Base-by-base conservation (phyloP, 2,797 vertebrate species). In the Danio aesculapii region DNA sequence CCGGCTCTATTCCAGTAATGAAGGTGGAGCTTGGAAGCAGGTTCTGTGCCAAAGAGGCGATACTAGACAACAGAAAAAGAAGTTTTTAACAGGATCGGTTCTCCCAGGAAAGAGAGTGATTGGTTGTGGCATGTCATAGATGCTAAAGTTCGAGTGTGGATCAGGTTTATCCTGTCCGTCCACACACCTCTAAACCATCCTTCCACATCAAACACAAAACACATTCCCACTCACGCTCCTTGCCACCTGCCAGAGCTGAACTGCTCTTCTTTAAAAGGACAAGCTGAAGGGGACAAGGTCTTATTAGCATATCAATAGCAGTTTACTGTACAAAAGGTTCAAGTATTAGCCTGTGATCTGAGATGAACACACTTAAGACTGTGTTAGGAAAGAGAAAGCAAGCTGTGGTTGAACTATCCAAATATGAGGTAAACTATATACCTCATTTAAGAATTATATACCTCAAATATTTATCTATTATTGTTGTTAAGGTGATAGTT, bases 131-230 rank as follows among this genome's bases (percentile, higher is more conserved):
- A 89, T 89, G 77, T 86, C 88, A 86, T 85, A 90, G 86, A 76
- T 59, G 81, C 49, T 84, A 73, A 81, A 83, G 83, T 83, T 63
- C 75, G 74, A 87, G 83, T 52, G 0, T 43, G 82, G 84, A 93
- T 92, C 92, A 90, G 92, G 91, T 94, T 94, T 94, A 94, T 93
- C 92, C 91, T 91, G 93, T 93, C 89, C 84, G 86, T 89, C 90
- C 72, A 78, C 78, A 67, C 84, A 83, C 44, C 80, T 84, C 82
- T 70, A 83, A 82, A 86, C 83, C 81, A 87, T 87, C 87, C 87
- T 85, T 83, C 81, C 79, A 83, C 78, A 86, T 81, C 77, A 81
- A 73, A 70, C 75, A 82, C 68, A 66, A 86, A 86, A 81, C 81
- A 77, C 77, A 64, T 84, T 87, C 84, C 69, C 73, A 70, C 73